A percentile compares a stretch with the other conserved stretches of the same genome.
Evolutionary conservation across 2,113 vertebrate genomes (phyloP).

Genomic region (Pimephales promelas): DNA sequence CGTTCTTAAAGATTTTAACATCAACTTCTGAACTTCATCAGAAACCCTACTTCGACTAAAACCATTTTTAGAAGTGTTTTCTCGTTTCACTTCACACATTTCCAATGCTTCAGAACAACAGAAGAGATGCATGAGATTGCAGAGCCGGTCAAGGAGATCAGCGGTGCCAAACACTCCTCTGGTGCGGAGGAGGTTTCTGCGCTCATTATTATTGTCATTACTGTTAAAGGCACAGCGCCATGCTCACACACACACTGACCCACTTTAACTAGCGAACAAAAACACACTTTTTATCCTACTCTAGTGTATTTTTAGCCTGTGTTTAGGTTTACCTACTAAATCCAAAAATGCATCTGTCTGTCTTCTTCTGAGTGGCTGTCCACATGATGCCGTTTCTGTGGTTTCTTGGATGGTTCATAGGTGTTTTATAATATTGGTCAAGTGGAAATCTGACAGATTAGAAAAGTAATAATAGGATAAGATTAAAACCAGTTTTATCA

Average conservation of each 20-base stretch:
- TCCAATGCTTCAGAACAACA: conserved; percentile 6
- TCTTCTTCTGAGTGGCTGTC: background rate
- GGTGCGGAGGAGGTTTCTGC: conserved; percentile 38
- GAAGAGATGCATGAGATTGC: background rate
- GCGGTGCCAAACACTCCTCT: conserved; percentile 1
- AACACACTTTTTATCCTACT: background rate
- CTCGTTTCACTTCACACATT: conserved; percentile 13
- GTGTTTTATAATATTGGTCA: background rate
- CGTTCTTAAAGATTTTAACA: background rate
- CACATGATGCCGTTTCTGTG: background rate
- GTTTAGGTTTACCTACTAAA: background rate
- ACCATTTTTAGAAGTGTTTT: background rate
- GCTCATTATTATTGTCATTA: conserved; percentile 41
- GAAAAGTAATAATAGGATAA: background rate
- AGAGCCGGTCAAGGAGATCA: conserved; percentile 24
- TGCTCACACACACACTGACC: conserved; percentile 28
- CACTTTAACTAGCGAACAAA: conserved; percentile 19
- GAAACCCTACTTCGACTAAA: background rate
- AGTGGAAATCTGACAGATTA: background rate
- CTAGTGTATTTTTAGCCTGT: background rate
- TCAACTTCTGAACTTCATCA: background rate
- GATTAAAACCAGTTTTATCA: background rate
- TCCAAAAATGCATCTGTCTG: background rate
- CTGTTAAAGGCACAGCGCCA: conserved; percentile 36
- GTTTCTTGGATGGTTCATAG: background rate